A percentile compares a stretch with the other conserved stretches of the same genome.
phyloP scores from a whole-genome alignment of 2,797 vertebrate species.

The Schizopygopsis malacanthus region DNA sequence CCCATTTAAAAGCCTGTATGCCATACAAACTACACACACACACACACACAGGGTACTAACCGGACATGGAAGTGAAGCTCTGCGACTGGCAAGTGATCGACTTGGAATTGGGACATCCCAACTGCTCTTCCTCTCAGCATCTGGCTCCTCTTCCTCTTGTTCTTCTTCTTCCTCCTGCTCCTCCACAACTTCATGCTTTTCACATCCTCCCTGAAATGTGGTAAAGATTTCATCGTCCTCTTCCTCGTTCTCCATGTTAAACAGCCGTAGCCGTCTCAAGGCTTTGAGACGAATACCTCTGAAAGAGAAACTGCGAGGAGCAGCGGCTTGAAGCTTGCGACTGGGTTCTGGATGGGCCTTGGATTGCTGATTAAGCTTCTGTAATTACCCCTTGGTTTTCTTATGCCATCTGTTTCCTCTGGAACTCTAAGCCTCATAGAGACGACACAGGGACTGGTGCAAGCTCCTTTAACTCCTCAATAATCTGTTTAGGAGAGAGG shows the following conservation, averaged over 20 bases:
- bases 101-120: conserved; percentile 50
- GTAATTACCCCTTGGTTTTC: conserved; percentile 58
- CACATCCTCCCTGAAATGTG: conserved; percentile 87
- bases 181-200: conserved; percentile 75
- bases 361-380: conserved; percentile 37
- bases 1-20: background rate
- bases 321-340: background rate
- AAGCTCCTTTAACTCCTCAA: conserved; percentile 39
- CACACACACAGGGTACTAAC: conserved; percentile 60
- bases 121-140: conserved; percentile 68
- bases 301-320: background rate
- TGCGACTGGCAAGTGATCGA: conserved; percentile 69
- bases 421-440: conserved; percentile 49
- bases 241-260: conserved; percentile 83
- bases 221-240: conserved; percentile 86
- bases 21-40: background rate
- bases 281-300: background rate
- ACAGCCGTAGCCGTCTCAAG: background rate
- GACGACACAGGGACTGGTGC: background rate
- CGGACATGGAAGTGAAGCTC: conserved; percentile 78
- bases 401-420: conserved; percentile 55
- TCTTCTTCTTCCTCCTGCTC: conserved; percentile 79
- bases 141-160: conserved; percentile 67
- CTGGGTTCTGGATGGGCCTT: conserved; percentile 1
- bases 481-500: conserved; percentile 52